Conservation (phyloP, 1,140 invertebrate species). For the Coelopa frigida region DNA sequence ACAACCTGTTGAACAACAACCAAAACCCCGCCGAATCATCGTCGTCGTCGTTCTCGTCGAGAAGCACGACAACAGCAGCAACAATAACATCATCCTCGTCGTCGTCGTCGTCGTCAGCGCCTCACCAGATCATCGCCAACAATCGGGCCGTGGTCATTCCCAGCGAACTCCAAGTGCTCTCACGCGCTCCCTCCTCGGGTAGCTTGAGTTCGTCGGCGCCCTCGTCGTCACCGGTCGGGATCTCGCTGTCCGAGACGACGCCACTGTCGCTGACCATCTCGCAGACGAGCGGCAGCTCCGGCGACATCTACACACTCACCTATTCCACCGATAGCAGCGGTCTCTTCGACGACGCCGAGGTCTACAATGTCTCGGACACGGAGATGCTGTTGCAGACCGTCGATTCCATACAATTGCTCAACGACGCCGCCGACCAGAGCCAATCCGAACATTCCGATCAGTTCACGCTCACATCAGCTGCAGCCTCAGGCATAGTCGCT, state of each 20-base stretch:
- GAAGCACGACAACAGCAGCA: neutral
- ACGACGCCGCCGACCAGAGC: conserved; percentile 56
- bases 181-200: neutral
- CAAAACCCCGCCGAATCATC: conserved; percentile 15
- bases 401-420: conserved; percentile 60
- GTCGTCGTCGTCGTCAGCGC: too few relatives aligned
- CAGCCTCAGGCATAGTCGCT: too few relatives aligned
- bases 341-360: conserved; percentile 50
- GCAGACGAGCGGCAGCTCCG: conserved; percentile 20
- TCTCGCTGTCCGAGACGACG: conserved; percentile 30
- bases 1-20: conserved; percentile 13
- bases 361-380: conserved; percentile 66
- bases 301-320: conserved; percentile 39
- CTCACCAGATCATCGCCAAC: conserved; percentile 38
- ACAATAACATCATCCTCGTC: conserved; percentile 11
- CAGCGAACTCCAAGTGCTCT: conserved; percentile 37
- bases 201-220: too few relatives aligned
- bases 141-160: conserved; percentile 41
- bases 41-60: too few relatives aligned
- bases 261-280: conserved; percentile 38
- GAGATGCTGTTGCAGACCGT: conserved; percentile 58
- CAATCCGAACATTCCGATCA: conserved; percentile 46
- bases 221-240: conserved; percentile 15
- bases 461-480: conserved; percentile 44
- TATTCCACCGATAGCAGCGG: conserved; percentile 32